Percentiles rank a stretch among this genome's conserved stretches.
phyloP scores from a whole-genome alignment of 2,113 vertebrate species.

The Speoplatyrhinus poulsoni region DNA sequence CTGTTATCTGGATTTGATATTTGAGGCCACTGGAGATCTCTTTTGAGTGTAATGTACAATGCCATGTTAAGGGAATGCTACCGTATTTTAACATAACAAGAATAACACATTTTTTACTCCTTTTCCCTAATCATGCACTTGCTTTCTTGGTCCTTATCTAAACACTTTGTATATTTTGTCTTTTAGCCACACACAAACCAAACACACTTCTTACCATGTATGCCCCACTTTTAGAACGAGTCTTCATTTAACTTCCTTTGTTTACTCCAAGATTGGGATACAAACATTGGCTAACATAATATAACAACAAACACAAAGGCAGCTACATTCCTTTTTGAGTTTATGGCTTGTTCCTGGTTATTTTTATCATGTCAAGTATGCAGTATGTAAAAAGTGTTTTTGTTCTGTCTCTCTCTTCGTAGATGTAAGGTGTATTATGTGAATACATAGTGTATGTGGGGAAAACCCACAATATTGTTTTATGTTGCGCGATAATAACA shows the following conservation, averaged over 20 bases:
- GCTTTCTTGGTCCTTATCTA: conserved; percentile 43
- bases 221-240: conserved; percentile 41
- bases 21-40: conserved; percentile 45
- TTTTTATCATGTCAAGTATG: conserved; percentile 82
- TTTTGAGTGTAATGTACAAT: conserved; percentile 61
- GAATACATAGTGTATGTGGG: conserved; percentile 86
- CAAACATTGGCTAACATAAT: conserved; percentile 43
- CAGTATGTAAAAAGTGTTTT: conserved; percentile 84
- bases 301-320: conserved; percentile 71
- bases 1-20: conserved; percentile 66
- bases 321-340: conserved; percentile 83
- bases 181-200: conserved; percentile 34
- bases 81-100: conserved; percentile 53
- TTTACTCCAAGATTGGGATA: conserved; percentile 40
- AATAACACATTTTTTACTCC: conserved; percentile 50
- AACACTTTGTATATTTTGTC: conserved; percentile 62
- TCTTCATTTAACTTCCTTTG: conserved; percentile 31
- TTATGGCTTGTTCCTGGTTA: conserved; percentile 77
- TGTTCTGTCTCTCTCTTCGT: conserved; percentile 83
- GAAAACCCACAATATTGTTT: conserved; percentile 82
- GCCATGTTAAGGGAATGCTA: conserved; percentile 56
- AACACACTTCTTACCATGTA: conserved; percentile 51
- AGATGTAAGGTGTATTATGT: conserved; percentile 86
- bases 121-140: conserved; percentile 52
- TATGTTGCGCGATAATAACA: conserved; percentile 81